These are phyloP conservation scores for Subacronicta megacephala DNA, from an alignment of 2,888 invertebrate species.

Conservation along the genomic window DNA sequence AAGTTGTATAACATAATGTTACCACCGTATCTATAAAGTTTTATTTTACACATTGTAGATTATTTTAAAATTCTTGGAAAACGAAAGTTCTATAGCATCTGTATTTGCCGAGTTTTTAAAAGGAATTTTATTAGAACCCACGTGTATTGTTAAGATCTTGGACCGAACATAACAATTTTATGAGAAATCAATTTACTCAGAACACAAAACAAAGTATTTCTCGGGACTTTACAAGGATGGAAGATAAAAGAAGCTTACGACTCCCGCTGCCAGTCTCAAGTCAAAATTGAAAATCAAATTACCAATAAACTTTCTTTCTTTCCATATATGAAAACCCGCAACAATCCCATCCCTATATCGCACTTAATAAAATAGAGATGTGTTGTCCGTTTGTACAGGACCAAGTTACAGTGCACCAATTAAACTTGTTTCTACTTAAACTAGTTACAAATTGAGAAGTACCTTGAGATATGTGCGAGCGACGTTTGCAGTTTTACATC, in stretches of 20 bases:
- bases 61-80: no score
- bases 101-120: no score
- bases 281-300: no score
- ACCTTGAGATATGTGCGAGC: conserved; percentile 15
- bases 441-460: conserved; percentile 32
- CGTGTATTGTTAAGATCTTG: neutral
- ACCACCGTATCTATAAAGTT: no score
- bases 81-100: no score
- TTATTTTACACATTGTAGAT: no score
- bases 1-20: no score
- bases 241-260: neutral
- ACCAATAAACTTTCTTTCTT: neutral
- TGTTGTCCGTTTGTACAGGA: conserved; percentile 14
- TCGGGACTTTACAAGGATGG: neutral
- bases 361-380: conserved; percentile 32
- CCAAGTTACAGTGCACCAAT: conserved; percentile 33
- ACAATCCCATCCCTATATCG: conserved; percentile 30
- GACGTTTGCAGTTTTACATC: conserved; percentile 3
- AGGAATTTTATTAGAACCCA: no score
- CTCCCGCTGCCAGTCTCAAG: no score
- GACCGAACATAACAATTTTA: neutral
- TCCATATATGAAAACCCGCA: neutral
- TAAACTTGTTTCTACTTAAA: conserved; percentile 33
- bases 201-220: neutral
- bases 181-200: neutral